These are phyloP conservation scores for Chaunax sp. DNA, from an alignment of 2,797 vertebrate genomes.

Conservation along the genomic window DNA sequence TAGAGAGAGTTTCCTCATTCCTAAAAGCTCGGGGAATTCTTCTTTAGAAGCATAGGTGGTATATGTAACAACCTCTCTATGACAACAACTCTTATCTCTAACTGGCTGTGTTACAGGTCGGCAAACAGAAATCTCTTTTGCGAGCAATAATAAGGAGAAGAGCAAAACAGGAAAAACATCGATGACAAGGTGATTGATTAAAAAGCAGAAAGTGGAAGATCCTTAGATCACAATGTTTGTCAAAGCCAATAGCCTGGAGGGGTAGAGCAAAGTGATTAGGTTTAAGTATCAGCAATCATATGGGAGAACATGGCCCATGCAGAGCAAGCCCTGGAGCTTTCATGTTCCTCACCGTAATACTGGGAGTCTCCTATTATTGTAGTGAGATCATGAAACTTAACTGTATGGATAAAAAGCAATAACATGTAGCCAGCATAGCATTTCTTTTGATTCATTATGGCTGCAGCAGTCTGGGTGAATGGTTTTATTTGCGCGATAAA, in stretches of 20 bases:
- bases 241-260: conserved; percentile 64
- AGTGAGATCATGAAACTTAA: conserved; percentile 25
- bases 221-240: conserved; percentile 68
- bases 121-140: conserved; percentile 23
- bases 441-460: conserved; percentile 41
- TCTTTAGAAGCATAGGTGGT: conserved; percentile 12
- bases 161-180: conserved; percentile 26
- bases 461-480: conserved; percentile 19
- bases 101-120: conserved; percentile 3
- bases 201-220: conserved; percentile 61
- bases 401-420: no score
- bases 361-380: conserved; percentile 17
- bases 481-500: conserved; percentile 59
- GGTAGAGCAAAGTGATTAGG: conserved; percentile 82
- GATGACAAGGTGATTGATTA: conserved; percentile 64
- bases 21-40: conserved; percentile 29
- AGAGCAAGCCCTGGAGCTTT: not conserved
- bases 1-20: conserved; percentile 18
- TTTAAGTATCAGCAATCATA: conserved; percentile 83
- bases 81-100: conserved; percentile 12
- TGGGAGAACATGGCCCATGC: conserved; percentile 9
- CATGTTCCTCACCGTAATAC: not conserved
- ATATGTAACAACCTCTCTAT: conserved; percentile 28
- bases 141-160: conserved; percentile 28
- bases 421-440: not conserved